Conservation (phyloP, 2,888 invertebrate species). For the Aphidoletes aphidimyza region DNA sequence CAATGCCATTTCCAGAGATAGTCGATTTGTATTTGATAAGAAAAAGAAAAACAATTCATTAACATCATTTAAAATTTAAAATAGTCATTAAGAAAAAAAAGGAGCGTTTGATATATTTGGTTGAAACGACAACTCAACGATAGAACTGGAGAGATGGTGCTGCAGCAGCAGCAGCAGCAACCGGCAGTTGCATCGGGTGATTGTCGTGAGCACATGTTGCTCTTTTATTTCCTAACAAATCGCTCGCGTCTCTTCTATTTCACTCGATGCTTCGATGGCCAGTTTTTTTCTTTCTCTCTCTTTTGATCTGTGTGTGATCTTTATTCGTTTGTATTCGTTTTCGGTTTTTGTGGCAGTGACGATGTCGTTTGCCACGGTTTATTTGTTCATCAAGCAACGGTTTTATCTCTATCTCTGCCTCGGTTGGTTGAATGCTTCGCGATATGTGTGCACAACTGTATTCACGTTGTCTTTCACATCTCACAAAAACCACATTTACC, state of each 20-base stretch:
- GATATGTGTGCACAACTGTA: neutral
- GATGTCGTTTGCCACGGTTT: slow-evolving; percentile 43
- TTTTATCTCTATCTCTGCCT: no score
- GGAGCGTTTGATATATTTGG: slow-evolving; percentile 19
- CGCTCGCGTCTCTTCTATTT: neutral
- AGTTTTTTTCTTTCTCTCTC: neutral
- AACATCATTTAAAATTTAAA: slow-evolving; percentile 53
- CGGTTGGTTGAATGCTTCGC: no score
- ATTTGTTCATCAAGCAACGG: slow-evolving; percentile 34
- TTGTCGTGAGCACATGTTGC: slow-evolving; percentile 43
- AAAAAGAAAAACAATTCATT: slow-evolving; percentile 49
- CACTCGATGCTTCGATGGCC: neutral
- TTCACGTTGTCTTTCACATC: neutral
- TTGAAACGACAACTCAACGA: neutral
- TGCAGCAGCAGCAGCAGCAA: neutral
- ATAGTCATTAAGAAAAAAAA: slow-evolving; percentile 50
- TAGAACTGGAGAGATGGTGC: no score
- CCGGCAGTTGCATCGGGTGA: neutral
- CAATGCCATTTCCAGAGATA: neutral
- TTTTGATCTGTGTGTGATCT: slow-evolving; percentile 54
- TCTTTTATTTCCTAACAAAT: neutral
- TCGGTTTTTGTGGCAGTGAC: neutral
- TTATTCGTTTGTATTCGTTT: slow-evolving; percentile 39
- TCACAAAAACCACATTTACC: neutral
- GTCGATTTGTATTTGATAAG: slow-evolving; percentile 23